Conservation (phyloP, 1,140 invertebrate species). For the Calliphora vicina region DNA sequence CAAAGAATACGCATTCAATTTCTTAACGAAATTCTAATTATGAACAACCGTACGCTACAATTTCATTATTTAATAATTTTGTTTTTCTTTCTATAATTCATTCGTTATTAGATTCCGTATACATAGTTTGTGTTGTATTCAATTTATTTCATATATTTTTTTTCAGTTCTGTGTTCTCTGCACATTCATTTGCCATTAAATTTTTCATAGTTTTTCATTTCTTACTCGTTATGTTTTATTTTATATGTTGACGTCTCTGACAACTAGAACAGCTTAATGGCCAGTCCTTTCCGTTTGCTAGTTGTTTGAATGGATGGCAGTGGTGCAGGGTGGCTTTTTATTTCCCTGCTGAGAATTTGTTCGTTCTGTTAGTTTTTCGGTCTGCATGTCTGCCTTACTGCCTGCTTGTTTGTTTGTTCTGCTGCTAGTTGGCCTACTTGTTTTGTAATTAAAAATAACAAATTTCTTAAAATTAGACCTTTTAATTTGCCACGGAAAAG, state of each 20-base stretch:
- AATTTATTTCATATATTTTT: not conserved
- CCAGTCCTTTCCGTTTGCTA: no score
- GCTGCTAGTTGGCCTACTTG: constrained; percentile 11
- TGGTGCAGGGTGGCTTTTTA: no score
- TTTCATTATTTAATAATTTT: not conserved
- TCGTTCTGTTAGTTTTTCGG: not conserved
- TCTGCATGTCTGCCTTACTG: not conserved
- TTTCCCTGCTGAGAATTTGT: not conserved
- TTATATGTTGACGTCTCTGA: no score
- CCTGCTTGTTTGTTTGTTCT: not conserved
- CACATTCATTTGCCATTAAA: not conserved
- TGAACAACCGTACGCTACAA: not conserved
- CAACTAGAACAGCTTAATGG: no score
- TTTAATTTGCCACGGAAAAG: constrained; percentile 32
- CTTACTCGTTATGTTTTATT: no score
- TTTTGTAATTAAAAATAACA: constrained; percentile 35
- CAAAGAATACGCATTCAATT: not conserved
- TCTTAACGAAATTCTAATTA: not conserved
- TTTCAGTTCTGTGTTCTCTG: not conserved
- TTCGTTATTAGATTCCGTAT: not conserved
- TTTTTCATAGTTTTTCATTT: no score
- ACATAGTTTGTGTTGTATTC: no score
- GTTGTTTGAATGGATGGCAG: no score
- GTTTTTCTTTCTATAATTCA: not conserved
- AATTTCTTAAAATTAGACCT: constrained; percentile 32